A percentile compares a stretch with the other conserved stretches of the same genome.
phyloP scores from a whole-genome alignment of 2,113 vertebrate genomes.

The Pungitius pungitius region DNA sequence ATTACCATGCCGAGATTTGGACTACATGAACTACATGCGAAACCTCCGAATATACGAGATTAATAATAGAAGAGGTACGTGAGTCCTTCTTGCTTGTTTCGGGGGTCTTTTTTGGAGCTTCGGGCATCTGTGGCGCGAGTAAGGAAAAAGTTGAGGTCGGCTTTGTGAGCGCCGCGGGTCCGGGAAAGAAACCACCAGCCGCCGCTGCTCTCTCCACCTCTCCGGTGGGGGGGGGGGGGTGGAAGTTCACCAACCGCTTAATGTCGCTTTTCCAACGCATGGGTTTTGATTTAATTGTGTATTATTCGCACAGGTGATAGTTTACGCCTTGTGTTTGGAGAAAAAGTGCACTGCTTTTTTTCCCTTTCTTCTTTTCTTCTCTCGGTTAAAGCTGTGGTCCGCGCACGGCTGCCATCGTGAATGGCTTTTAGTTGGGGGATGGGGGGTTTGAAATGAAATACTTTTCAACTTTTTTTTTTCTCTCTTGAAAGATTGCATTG shows the following conservation, averaged over 20 bases:
- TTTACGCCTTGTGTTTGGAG: conserved; percentile 3
- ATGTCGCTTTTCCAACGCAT: not conserved
- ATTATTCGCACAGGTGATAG: no score
- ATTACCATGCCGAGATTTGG: conserved; percentile 79
- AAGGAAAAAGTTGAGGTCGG: conserved; percentile 55
- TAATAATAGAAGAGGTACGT: conserved; percentile 71
- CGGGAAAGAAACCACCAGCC: conserved; percentile 33
- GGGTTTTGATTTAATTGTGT: fast-evolving
- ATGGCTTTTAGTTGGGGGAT: conserved; percentile 74
- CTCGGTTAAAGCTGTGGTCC: conserved; percentile 27
- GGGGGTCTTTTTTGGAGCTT: not conserved
- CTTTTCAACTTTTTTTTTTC: conserved; percentile 52
- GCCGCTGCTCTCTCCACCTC: conserved; percentile 17
- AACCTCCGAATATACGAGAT: conserved; percentile 68
- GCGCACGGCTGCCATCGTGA: conserved; percentile 55
- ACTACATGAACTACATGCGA: conserved; percentile 70
- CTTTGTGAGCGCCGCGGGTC: conserved; percentile 57
- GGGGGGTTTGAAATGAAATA: conserved; percentile 49
- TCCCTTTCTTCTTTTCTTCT: not conserved
- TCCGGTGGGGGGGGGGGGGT: not conserved
- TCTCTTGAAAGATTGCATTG: not conserved
- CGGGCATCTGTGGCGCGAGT: conserved; percentile 19
- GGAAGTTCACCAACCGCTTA: conserved; percentile 41
- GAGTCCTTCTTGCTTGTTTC: not conserved
- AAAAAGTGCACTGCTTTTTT: conserved; percentile 7